Evolutionary conservation across 2,888 invertebrate genomes (phyloP).

Genomic region (Craniophora ligustri): DNA sequence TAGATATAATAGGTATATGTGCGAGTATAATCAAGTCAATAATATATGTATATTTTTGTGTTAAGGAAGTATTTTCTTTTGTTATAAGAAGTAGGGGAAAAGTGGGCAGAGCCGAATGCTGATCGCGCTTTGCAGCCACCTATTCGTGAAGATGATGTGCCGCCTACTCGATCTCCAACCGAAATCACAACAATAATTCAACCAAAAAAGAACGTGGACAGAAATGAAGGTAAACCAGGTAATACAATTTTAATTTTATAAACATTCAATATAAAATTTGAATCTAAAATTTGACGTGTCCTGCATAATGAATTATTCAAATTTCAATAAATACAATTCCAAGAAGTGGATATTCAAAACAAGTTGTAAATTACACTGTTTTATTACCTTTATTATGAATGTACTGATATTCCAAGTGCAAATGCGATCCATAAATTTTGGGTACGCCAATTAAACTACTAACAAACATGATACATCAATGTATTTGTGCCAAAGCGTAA

Average conservation of each 20-base stretch:
- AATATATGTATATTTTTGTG: too few species aligned
- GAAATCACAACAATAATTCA: constrained; percentile 38
- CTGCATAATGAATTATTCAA: too few species aligned
- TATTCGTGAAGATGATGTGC: constrained; percentile 11
- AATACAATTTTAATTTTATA: neutral
- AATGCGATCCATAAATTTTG: constrained; percentile 23
- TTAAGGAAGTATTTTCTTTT: too few species aligned
- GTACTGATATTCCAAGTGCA: constrained; percentile 8
- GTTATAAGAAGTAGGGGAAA: constrained; percentile 66
- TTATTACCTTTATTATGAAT: neutral
- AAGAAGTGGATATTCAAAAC: too few species aligned
- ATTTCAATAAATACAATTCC: too few species aligned
- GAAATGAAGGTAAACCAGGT: constrained; percentile 31
- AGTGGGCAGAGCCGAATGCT: constrained; percentile 70
- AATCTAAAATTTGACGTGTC: too few species aligned
- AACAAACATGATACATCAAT: constrained; percentile 41
- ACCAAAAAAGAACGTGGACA: constrained; percentile 22
- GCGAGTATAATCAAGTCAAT: too few species aligned
- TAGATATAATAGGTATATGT: too few species aligned
- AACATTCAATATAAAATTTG: too few species aligned
- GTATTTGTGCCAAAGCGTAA: constrained; percentile 28
- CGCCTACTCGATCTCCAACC: constrained; percentile 16
- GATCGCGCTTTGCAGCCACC: constrained; percentile 68
- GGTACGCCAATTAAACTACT: constrained; percentile 28
- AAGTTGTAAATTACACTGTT: too few species aligned